Percentiles rank a stretch among this genome's conserved stretches.
Conservation (phyloP, 1,140 invertebrate genomes). For the Lysiphlebus fabarum region DNA sequence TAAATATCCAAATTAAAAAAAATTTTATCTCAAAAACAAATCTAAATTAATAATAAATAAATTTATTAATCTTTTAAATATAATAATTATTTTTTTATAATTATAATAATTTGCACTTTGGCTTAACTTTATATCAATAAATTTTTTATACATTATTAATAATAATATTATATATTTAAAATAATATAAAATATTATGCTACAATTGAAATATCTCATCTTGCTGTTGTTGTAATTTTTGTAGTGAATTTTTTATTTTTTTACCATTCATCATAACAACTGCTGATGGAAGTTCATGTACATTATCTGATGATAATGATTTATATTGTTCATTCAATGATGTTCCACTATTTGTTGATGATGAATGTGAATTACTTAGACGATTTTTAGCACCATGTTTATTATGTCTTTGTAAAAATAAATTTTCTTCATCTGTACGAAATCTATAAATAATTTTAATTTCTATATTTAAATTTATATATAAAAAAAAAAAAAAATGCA, state of each 20-base stretch:
- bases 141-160: slow-evolving; percentile 23
- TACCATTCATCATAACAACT: slow-evolving; percentile 74
- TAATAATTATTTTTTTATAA: slow-evolving; percentile 1
- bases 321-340: slow-evolving; percentile 36
- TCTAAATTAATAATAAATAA: no score
- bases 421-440: slow-evolving; percentile 56
- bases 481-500: neutral
- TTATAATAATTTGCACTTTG: neutral
- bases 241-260: slow-evolving; percentile 72
- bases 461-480: neutral
- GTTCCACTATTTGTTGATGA: slow-evolving; percentile 35
- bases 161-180: no score
- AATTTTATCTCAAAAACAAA: no score
- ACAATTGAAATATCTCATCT: slow-evolving; percentile 88
- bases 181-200: slow-evolving; percentile 54
- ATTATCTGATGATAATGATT: slow-evolving; percentile 46
- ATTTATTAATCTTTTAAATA: neutral
- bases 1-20: no score
- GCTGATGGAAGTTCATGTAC: slow-evolving; percentile 55
- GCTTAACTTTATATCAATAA: neutral
- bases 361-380: slow-evolving; percentile 46
- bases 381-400: slow-evolving; percentile 58
- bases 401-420: slow-evolving; percentile 53
- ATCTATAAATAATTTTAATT: slow-evolving; percentile 46
- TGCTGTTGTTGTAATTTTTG: slow-evolving; percentile 78